Base-by-base conservation (phyloP, 2,113 vertebrate species). In the Eurypyga helias region DNA sequence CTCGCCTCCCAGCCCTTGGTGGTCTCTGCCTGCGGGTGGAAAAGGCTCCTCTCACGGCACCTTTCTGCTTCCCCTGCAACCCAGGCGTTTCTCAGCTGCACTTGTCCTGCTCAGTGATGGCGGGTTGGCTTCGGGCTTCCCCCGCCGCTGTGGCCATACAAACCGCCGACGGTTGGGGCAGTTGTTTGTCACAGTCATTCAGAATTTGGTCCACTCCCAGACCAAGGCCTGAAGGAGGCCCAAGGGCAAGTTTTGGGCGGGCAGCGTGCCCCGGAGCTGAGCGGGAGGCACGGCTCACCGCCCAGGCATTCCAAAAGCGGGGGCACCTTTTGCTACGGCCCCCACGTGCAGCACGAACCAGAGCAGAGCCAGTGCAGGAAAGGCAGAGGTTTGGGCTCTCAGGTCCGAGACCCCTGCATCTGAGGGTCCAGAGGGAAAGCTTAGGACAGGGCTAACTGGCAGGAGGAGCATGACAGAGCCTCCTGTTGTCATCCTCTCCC, bases 21-120 rank as follows among this genome's bases (percentile, higher is more conserved):
- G 69, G 72, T 94, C 84, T 90, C 69, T 69, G 76, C 72, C 96
- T 52, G 82, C 21, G 93, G 72, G 69, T 3, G 19, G 75, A 89
- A 95, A 94, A 94, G 73, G 83, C 72, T 95, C 77, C 89, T 97
- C 95, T 95, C 80, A 93, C 95, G 95, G 67, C 3, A 95, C 69
- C 89, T 92, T 93, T 93, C 92, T 90, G 81, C 86, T 95, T 89
- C 92, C 83, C 64, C 92, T 95, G 90, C 86, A 96, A 83, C 84
- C 72, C 94, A 97, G 90, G 69, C 87, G 81, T 83, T 94, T 93
- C 93, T 92, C 97, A 92, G 95, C 55, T 89, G 80, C 70, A 93
- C 90, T 93, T 76, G 43, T 75, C 55, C 92, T 46, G 83, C 86
- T 89, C 88, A 93, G 64, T 81, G 72, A 95, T 86, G 93, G 89